These are phyloP conservation scores for Ornithorhynchus anatinus DNA, from an alignment of 2,113 vertebrate species.

Conservation along the genomic window DNA sequence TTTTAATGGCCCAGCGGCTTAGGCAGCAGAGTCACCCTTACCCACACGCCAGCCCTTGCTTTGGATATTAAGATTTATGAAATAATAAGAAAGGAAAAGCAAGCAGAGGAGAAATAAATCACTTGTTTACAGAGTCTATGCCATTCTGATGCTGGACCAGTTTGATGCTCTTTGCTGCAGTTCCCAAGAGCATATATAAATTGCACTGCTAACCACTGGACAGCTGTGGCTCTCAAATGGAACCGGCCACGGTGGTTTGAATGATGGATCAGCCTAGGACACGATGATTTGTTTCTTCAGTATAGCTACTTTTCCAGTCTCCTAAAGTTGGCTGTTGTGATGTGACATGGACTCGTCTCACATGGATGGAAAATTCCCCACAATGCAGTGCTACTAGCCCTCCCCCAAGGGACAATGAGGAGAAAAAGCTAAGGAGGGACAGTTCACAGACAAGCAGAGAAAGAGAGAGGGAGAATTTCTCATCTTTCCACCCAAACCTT, in stretches of 20 bases:
- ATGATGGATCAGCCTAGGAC: neutral
- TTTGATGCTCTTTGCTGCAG: neutral
- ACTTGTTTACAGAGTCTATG: neutral
- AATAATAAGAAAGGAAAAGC: neutral
- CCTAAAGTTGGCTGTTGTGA: neutral
- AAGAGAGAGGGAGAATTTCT: neutral
- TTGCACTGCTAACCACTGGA: neutral
- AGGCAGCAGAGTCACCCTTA: slow-evolving; percentile 21
- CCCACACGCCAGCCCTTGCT: neutral
- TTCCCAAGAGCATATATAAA: neutral
- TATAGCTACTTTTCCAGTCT: neutral
- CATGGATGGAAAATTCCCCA: neutral
- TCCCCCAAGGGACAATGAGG: neutral
- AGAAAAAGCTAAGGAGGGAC: too few relatives aligned
- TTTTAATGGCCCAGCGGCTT: slow-evolving; percentile 52
- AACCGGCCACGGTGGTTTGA: neutral
- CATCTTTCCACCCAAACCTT: too few relatives aligned
- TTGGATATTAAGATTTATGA: slow-evolving; percentile 36
- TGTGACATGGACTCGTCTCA: rapidly evolving
- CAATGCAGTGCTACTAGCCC: neutral
- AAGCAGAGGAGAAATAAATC: neutral
- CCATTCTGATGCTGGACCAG: neutral
- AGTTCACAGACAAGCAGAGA: neutral
- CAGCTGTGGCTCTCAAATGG: neutral
- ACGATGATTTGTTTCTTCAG: neutral